Evolutionary conservation across 2,888 invertebrate genomes (phyloP).

Genomic region (Erynnis tages): DNA sequence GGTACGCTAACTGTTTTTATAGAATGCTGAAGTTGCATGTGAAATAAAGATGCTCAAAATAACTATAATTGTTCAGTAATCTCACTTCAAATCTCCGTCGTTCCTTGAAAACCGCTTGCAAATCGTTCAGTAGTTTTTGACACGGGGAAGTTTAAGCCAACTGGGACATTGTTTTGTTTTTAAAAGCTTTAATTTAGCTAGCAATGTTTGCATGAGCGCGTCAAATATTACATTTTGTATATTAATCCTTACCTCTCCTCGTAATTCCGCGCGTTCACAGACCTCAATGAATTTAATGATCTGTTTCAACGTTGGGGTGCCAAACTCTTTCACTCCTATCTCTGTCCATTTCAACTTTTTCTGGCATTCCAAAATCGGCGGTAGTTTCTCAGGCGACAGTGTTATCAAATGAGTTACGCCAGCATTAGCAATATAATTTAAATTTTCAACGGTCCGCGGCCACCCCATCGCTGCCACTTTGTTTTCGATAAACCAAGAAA

Average conservation of each 20-base stretch:
- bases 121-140: too few relatives aligned
- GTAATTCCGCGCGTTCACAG: constrained; percentile 79
- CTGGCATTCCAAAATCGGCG: constrained; percentile 78
- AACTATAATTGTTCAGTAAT: too few relatives aligned
- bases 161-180: too few relatives aligned
- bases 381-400: constrained; percentile 84
- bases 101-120: too few relatives aligned
- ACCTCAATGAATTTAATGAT: constrained; percentile 84
- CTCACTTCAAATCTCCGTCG: too few relatives aligned
- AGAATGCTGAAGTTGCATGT: too few relatives aligned
- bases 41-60: too few relatives aligned
- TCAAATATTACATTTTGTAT: too few relatives aligned
- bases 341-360: constrained; percentile 82
- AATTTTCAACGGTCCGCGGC: constrained; percentile 82
- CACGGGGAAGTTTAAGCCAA: too few relatives aligned
- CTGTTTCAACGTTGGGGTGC: constrained; percentile 84
- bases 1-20: too few relatives aligned
- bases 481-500: constrained; percentile 85
- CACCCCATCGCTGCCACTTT: constrained; percentile 86
- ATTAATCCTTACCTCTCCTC: constrained; percentile 81
- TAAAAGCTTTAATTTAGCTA: too few relatives aligned
- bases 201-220: too few relatives aligned
- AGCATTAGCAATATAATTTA: constrained; percentile 80
- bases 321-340: constrained; percentile 85
- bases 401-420: constrained; percentile 85